Evolutionary conservation across 2,113 vertebrate genomes (phyloP).

Genomic region (Tursiops truncatus): DNA sequence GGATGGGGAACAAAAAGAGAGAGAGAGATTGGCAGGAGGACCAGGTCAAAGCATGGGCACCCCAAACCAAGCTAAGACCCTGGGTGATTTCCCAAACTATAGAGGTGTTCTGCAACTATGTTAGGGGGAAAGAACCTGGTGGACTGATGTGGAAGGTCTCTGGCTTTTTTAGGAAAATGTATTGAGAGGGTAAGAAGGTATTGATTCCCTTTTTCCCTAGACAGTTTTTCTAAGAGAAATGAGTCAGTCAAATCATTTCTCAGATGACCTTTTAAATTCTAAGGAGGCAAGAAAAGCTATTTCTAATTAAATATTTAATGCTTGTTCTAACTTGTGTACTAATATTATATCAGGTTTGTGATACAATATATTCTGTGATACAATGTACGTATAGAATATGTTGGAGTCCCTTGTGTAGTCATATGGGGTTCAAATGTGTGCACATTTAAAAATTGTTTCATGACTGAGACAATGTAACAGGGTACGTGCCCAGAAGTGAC

Average conservation of each 20-base stretch:
- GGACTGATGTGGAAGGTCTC: not conserved
- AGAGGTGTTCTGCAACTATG: not conserved
- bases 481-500: not conserved
- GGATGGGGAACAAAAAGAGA: not conserved
- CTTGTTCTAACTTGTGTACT: not conserved
- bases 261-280: slow-evolving; percentile 38
- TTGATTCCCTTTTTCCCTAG: not conserved
- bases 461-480: not conserved
- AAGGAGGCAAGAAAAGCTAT: not conserved
- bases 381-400: not conserved
- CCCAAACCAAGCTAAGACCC: not conserved
- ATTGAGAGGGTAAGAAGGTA: not conserved
- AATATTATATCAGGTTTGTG: not conserved
- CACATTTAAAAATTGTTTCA: not conserved
- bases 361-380: not conserved
- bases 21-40: not conserved
- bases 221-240: slow-evolving; percentile 25
- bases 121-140: not conserved
- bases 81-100: not conserved
- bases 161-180: not conserved
- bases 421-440: not conserved
- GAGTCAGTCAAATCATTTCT: not conserved
- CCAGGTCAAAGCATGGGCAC: not conserved
- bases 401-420: not conserved
- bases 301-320: not conserved